Evolutionary conservation across 2,888 invertebrate species (phyloP), one percentile per base, ranked within the genome.

Genomic region (Chrysolina haemoptera): DNA sequence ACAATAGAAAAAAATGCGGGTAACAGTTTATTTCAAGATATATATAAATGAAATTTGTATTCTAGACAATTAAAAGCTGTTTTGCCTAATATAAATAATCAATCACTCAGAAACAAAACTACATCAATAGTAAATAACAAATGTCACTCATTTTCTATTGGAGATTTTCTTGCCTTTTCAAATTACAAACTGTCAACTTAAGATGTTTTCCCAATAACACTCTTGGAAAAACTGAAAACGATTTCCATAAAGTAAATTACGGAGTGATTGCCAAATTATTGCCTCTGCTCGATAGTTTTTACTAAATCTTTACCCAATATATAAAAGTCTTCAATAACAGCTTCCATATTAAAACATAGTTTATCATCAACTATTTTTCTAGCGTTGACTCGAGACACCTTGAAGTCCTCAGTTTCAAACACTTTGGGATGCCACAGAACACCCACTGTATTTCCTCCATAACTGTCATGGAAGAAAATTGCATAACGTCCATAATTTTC

Each of bases 381-480:
- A 0, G 91, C 92, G 80, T 90, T 90, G 0, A 92, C 88, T 80
- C 90, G 88, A 1, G 90, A 86, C 4, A 91, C 94, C 90, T 96
- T 95, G 80, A 97, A 95, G 0, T 94, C 93, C 76, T 89, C 91
- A 6, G 88, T 83, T 53, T 91, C 89, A 12, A 91, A 85, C 0
- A 91, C 89, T 63, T 90, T 89, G 0, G 96, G 96, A 82, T 93
- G 95, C 93, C 97, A 95, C 40, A 98, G 87, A 59, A 97, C 94
- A 0, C 93, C 95, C 76, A 98, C 94, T n/a, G 92, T 89, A 77
- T 91, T 90, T 0, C 97, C 97, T n/a, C 97, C 97, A 87, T 94
- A 96, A 0, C 91, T 89, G 87, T 98, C 95, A 88, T 97, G 93
- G 89, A 98, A 98, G 87, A 98, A 98, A 69, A 96, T 85, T 0